phyloP scores from a whole-genome alignment of 2,888 invertebrate species.

The Heliothis peltigera region DNA sequence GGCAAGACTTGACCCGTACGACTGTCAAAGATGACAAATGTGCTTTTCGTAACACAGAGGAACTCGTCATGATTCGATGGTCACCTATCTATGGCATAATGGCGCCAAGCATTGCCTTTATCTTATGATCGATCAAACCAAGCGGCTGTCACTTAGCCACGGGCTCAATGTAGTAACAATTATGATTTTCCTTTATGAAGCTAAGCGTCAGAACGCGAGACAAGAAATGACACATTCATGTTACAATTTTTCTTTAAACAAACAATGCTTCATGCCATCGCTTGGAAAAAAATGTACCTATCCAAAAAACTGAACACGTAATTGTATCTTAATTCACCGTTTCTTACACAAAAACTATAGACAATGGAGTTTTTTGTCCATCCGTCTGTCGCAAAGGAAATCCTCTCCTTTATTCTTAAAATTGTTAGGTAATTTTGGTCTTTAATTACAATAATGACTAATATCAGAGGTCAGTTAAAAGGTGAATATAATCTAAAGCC shows the following conservation, averaged over 20 bases:
- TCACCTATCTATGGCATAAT: too few relatives aligned
- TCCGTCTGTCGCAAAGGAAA: slow-evolving; percentile 38
- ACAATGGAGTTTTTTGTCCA: slow-evolving; percentile 43
- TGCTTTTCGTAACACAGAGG: too few relatives aligned
- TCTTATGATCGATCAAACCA: too few relatives aligned
- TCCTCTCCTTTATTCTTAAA: slow-evolving; percentile 27
- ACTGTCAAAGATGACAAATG: too few relatives aligned
- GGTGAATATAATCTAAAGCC: too few relatives aligned
- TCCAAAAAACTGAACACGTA: neutral
- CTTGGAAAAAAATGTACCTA: slow-evolving; percentile 10
- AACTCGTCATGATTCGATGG: too few relatives aligned
- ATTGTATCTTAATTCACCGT: slow-evolving; percentile 32
- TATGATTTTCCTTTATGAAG: too few relatives aligned
- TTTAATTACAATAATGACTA: neutral
- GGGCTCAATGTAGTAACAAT: too few relatives aligned
- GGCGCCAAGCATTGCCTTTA: too few relatives aligned
- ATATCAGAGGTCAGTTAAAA: neutral
- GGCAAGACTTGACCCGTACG: too few relatives aligned
- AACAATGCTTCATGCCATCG: neutral
- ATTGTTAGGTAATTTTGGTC: neutral
- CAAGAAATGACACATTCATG: neutral
- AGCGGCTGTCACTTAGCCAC: too few relatives aligned
- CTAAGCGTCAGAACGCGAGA: too few relatives aligned
- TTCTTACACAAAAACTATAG: slow-evolving; percentile 21
- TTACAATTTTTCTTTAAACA: neutral